Evolutionary conservation across 92 coral and sea anemone species (phyloP).

Genomic region (Metridium senile): DNA sequence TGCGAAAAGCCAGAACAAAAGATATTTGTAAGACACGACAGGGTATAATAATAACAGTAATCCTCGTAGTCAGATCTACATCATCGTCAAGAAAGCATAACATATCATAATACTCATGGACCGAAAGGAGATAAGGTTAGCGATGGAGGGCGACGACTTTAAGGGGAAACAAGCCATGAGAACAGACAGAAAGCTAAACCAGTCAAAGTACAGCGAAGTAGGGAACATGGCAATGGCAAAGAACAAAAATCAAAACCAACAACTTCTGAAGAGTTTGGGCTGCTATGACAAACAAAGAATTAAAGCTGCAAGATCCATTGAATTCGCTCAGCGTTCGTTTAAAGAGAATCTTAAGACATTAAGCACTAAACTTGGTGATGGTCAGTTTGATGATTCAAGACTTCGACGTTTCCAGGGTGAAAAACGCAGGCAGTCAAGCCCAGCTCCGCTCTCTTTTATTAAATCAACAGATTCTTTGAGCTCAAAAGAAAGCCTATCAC

Average conservation of each 20-base stretch:
- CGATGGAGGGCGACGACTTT: neutral
- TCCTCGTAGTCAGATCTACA: neutral
- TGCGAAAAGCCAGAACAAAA: slow-evolving; percentile 1
- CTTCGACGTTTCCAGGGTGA: slow-evolving; percentile 2
- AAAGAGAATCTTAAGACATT: slow-evolving; percentile 23
- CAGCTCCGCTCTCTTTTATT: neutral
- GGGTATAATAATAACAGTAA: neutral
- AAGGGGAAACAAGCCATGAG: neutral
- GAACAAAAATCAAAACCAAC: slow-evolving; percentile 15
- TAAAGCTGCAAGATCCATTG: slow-evolving; percentile 37
- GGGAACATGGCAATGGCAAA: slow-evolving; percentile 25
- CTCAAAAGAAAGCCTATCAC: neutral
- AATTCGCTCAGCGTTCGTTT: slow-evolving; percentile 32
- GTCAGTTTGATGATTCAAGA: slow-evolving; percentile 3
- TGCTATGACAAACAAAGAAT: slow-evolving; percentile 32
- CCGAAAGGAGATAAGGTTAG: neutral
- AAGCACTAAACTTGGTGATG: slow-evolving; percentile 16
- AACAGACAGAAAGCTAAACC: neutral
- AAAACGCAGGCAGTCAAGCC: slow-evolving; percentile 18
- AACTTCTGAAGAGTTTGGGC: slow-evolving; percentile 14
- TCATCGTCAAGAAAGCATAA: neutral
- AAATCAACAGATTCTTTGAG: neutral
- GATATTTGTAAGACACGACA: neutral
- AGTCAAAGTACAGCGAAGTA: slow-evolving; percentile 26
- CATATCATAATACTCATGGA: neutral